phyloP scores from a whole-genome alignment of 2,888 invertebrate genomes.

The Caenorhabditis sp. region DNA sequence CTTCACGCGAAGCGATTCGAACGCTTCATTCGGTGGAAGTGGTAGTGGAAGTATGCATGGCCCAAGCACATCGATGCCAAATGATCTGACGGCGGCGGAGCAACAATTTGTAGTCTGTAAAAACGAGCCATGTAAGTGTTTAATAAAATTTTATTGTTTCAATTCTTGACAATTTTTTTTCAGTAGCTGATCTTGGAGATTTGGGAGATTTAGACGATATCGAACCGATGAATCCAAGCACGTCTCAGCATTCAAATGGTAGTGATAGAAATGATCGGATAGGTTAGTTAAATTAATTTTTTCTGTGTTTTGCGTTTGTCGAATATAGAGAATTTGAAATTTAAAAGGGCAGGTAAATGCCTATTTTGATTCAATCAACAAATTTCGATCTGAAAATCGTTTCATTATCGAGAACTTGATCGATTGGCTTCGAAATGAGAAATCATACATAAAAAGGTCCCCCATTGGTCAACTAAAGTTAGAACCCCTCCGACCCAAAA shows the following conservation, averaged over 20 bases:
- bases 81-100: constrained; percentile 14
- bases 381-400: too few relatives aligned
- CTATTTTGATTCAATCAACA: too few relatives aligned
- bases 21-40: constrained; percentile 11
- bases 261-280: constrained; percentile 14
- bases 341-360: too few relatives aligned
- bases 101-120: constrained; percentile 18
- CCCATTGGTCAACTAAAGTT: too few relatives aligned
- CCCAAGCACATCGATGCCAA: constrained; percentile 7
- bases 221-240: constrained; percentile 39
- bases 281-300: constrained; percentile 3
- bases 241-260: constrained; percentile 12
- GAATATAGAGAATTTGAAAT: too few relatives aligned
- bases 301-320: not conserved
- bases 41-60: not conserved
- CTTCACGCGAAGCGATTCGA: constrained; percentile 39
- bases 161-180: constrained; percentile 1
- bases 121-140: constrained; percentile 26
- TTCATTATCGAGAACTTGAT: too few relatives aligned
- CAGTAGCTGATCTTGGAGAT: constrained; percentile 43
- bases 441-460: too few relatives aligned
- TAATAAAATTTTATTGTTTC: not conserved
- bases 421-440: too few relatives aligned
- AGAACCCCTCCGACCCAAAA: too few relatives aligned
- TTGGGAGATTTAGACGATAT: constrained; percentile 46